Evolutionary conservation across 2,888 invertebrate genomes (phyloP), one percentile per base, ranked within the genome.

Genomic region (Erebia aethiops): DNA sequence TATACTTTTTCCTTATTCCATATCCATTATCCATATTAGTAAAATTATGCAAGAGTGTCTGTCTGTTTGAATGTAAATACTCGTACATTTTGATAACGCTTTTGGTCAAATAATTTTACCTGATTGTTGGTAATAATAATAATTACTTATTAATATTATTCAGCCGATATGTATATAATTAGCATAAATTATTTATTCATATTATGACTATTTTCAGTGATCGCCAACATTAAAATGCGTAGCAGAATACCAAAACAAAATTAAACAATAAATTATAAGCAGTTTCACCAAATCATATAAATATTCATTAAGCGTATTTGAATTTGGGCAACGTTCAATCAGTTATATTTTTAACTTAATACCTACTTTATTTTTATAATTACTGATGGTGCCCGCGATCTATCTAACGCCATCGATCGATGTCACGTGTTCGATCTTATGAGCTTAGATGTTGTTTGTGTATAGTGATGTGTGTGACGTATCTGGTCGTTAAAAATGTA

Each of bases 221-320:
- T 16, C 41, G 13, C 61, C 61, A 13, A 49, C 21, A 62, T 62
- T 14, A 62, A 46, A 49, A 49, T 21, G 49, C 41, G n/a, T n/a
- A 43, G 14, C 62, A 62, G 62, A 62, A 62, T 62, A 65, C 35
- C 51, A 65, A 56, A 54, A 52, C 18, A 65, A 65, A 16, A 41
- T 43, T 14, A 54, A 54, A 54, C 54, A 41, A 16, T 21, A 26
- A 26, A 26, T 4, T 43, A 13, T 13, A 66, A 66, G 41, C 54
- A 65, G 65, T 66, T 66, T 26, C 35, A 65, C 26, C 35, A 46
- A 66, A 21, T 43, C 18, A 26, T 43, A 41, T 56, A 65, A 65
- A 49, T 62, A 62, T 21, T 62, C 62, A 62, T 62, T 49, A 18
- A 13, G 18, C 21, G 46, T 14, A 49, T 61, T 61, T 49, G 21